Percentiles rank a stretch among this genome's conserved stretches.
Conservation (phyloP, 92 coral and sea anemone genomes). For the Bergia sp. region DNA sequence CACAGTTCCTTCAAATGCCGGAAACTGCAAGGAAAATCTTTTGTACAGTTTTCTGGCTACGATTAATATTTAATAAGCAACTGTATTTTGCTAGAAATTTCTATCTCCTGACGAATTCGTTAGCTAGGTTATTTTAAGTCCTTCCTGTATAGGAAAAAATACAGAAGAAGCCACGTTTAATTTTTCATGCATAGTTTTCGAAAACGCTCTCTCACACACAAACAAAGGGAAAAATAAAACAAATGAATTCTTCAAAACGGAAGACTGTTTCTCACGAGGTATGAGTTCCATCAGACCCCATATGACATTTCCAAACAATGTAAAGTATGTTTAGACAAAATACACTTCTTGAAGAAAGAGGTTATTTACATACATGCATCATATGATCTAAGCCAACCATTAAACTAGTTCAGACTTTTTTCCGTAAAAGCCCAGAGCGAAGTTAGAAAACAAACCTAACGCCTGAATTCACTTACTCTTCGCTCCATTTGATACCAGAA, state of each 20-base stretch:
- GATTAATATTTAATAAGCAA: slow-evolving; percentile 29
- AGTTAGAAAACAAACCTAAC: neutral
- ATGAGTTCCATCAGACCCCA: neutral
- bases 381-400: neutral
- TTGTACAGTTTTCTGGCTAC: neutral
- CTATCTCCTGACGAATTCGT: neutral
- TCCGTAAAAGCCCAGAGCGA: neutral
- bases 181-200: neutral
- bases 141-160: too few species aligned
- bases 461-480: neutral
- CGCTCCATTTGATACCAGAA: neutral
- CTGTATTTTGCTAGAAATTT: neutral
- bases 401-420: too few species aligned
- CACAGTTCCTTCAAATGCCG: neutral
- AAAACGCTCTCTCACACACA: too few species aligned
- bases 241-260: neutral
- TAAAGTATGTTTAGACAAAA: slow-evolving; percentile 21
- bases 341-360: neutral
- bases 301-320: slow-evolving; percentile 1
- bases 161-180: neutral
- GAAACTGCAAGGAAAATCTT: neutral
- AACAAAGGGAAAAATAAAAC: neutral
- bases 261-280: neutral
- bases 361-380: neutral
- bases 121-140: neutral